Percentiles rank a stretch among this genome's conserved stretches.
These are phyloP conservation scores for Aplysia californica DNA, from an alignment of 1,140 invertebrate species.

Conservation along the genomic window DNA sequence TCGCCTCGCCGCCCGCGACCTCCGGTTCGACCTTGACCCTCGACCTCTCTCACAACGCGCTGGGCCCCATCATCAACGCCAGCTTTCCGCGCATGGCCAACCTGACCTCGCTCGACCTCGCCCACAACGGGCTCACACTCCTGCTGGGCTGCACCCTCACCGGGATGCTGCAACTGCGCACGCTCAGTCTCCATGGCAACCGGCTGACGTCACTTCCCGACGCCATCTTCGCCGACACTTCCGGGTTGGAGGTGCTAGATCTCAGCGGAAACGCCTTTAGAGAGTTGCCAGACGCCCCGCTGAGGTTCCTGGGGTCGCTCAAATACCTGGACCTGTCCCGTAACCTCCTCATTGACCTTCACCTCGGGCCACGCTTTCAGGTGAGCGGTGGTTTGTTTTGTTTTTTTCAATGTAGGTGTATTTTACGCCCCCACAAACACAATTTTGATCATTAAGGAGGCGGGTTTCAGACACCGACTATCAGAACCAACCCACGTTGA, in stretches of 20 bases:
- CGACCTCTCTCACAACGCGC: conserved; percentile 36
- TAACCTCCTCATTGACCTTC: conserved; percentile 43
- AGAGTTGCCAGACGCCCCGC: conserved; percentile 36
- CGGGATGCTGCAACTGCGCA: conserved; percentile 41
- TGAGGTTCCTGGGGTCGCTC: conserved; percentile 39
- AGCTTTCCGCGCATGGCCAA: conserved; percentile 36
- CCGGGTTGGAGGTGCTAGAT: conserved; percentile 41
- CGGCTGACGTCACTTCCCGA: conserved; percentile 40
- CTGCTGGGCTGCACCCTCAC: conserved; percentile 39
- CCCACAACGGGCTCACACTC: conserved; percentile 42
- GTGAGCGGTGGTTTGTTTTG: too few species aligned
- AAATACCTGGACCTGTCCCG: conserved; percentile 50
- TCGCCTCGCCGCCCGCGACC: conserved; percentile 5
- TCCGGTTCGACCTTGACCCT: conserved; percentile 27
- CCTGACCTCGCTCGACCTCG: conserved; percentile 49
- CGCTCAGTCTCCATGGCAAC: conserved; percentile 46
- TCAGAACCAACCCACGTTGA: too few species aligned
- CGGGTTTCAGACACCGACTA: too few species aligned
- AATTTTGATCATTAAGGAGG: too few species aligned
- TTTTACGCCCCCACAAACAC: too few species aligned
- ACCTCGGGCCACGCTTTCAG: conserved; percentile 39
- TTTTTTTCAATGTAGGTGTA: too few species aligned
- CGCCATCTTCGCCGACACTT: conserved; percentile 39
- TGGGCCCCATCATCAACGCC: conserved; percentile 43
- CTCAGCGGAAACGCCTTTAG: conserved; percentile 47